These are phyloP conservation scores for Macrotrachela quadricornifera DNA, from an alignment of 1,140 invertebrate genomes.

Conservation along the genomic window DNA sequence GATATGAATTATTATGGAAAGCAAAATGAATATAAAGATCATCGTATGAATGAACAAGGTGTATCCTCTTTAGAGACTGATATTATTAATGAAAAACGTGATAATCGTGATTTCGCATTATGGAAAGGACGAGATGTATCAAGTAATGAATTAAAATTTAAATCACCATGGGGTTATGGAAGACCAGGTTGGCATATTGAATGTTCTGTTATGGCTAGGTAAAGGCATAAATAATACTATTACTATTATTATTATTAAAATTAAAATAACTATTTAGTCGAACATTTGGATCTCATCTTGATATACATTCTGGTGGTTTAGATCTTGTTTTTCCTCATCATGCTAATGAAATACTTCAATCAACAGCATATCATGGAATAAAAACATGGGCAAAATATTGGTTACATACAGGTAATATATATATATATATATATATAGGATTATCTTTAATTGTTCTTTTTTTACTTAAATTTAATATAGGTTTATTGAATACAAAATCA, in stretches of 20 bases:
- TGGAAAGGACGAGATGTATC: constrained; percentile 56
- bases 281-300: constrained; percentile 47
- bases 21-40: too few species aligned
- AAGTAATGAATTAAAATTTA: constrained; percentile 49
- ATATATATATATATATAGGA: too few species aligned
- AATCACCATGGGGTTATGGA: constrained; percentile 53
- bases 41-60: too few species aligned
- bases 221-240: too few species aligned
- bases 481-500: too few species aligned
- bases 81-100: constrained; percentile 34
- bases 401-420: constrained; percentile 54
- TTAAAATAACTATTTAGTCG: too few species aligned
- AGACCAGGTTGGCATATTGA: constrained; percentile 82
- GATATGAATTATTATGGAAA: constrained; percentile 20
- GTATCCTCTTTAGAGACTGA: too few species aligned
- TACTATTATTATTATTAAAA: too few species aligned
- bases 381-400: constrained; percentile 72
- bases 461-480: too few species aligned
- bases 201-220: constrained; percentile 62
- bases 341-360: constrained; percentile 81
- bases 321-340: constrained; percentile 85
- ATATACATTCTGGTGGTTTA: constrained; percentile 69
- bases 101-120: constrained; percentile 55
- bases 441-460: too few species aligned
- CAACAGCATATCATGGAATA: constrained; percentile 48